Percentiles rank a stretch among this genome's conserved stretches.
Conservation (phyloP, 30 jellyfish, hydroid and myxozoan species). For the Pelagia noctiluca region DNA sequence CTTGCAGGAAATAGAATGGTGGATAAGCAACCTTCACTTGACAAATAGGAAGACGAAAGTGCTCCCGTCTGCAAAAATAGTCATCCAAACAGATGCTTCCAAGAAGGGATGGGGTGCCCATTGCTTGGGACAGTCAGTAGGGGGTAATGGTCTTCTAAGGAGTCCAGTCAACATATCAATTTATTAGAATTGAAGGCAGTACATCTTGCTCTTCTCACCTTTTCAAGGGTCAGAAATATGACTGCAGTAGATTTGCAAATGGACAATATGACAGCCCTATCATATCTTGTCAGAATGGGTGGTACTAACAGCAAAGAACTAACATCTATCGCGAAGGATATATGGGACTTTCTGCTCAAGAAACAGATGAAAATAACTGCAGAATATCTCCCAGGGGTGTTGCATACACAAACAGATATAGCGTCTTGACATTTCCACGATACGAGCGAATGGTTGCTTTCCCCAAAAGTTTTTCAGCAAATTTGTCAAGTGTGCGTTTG, state of each 20-base stretch:
- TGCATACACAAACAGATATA: constrained; percentile 18
- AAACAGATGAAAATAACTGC: constrained; percentile 48
- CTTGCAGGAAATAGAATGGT: constrained; percentile 15
- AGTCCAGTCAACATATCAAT: constrained; percentile 10
- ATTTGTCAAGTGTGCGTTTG: constrained; percentile 16
- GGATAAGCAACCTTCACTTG: constrained; percentile 19
- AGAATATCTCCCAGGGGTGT: constrained; percentile 40
- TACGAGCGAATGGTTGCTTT: constrained; percentile 38
- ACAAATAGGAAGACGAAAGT: not conserved
- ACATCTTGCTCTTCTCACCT: constrained; percentile 3
- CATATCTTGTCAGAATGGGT: constrained; percentile 22
- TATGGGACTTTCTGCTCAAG: constrained; percentile 38
- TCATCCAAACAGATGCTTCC: too few relatives aligned
- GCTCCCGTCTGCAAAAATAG: not conserved
- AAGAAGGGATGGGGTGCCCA: constrained; percentile 43
- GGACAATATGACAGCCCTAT: constrained; percentile 24
- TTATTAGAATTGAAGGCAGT: constrained; percentile 16
- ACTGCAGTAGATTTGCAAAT: constrained; percentile 19
- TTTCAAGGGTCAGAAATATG: not conserved
- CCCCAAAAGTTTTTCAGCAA: constrained; percentile 3
- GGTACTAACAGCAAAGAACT: constrained; percentile 20
- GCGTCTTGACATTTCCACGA: constrained; percentile 22
- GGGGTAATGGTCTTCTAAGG: constrained; percentile 7
- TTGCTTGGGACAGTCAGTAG: constrained; percentile 1
- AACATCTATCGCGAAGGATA: constrained; percentile 3